A percentile compares a stretch with the other conserved stretches of the same genome.
Evolutionary conservation across 2,888 invertebrate species (phyloP).

Genomic region (Agrotis segetum): DNA sequence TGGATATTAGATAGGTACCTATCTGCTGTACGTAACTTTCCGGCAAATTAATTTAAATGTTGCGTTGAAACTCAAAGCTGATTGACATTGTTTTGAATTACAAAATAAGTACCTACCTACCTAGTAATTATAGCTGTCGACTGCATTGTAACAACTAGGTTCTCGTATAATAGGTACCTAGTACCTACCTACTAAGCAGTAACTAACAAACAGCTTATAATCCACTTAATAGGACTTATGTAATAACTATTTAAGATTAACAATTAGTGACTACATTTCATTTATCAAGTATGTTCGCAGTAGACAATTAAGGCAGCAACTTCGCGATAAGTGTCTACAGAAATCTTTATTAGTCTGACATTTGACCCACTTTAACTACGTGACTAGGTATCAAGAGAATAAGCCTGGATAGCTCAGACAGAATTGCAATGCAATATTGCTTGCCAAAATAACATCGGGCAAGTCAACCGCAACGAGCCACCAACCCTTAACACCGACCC

Average conservation of each 20-base stretch:
- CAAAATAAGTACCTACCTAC: too few relatives aligned
- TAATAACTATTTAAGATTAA: conserved; percentile 29
- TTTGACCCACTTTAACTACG: conserved; percentile 56
- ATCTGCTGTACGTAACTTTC: background rate
- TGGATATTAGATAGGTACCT: too few relatives aligned
- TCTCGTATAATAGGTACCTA: too few relatives aligned
- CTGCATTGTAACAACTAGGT: background rate
- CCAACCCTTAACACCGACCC: conserved; percentile 78
- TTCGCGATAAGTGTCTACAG: conserved; percentile 47
- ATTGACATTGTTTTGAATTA: conserved; percentile 19
- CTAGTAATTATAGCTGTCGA: background rate
- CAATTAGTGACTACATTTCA: conserved; percentile 38
- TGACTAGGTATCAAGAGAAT: conserved; percentile 57
- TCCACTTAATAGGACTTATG: conserved; percentile 2
- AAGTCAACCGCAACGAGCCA: conserved; percentile 74
- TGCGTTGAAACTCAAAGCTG: background rate
- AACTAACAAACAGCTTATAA: conserved; percentile 1
- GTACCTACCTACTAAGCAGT: too few relatives aligned
- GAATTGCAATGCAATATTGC: conserved; percentile 78
- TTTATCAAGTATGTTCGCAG: conserved; percentile 31
- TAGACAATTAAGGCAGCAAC: conserved; percentile 24
- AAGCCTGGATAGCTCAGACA: conserved; percentile 54
- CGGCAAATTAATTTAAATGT: background rate
- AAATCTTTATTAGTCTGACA: conserved; percentile 58
- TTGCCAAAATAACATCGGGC: conserved; percentile 77